phyloP scores from a whole-genome alignment of 2,888 invertebrate genomes.

The Coelogynopora nodosa region DNA sequence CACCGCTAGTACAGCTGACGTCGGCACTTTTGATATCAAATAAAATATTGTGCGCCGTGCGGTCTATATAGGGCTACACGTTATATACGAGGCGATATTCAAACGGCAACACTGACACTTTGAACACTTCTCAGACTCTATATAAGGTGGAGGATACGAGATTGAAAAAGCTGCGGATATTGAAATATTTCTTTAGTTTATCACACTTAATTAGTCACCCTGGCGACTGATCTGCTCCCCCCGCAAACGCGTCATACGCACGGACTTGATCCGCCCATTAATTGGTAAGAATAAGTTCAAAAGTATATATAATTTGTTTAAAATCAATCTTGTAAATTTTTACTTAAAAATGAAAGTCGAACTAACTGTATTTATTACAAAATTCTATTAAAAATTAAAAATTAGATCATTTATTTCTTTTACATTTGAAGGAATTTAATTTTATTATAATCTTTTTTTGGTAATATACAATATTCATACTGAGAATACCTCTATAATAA shows the following conservation, averaged over 20 bases:
- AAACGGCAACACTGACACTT: not conserved
- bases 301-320: too few species aligned
- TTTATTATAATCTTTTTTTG: too few species aligned
- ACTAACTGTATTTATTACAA: too few species aligned
- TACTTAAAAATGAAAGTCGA: too few species aligned
- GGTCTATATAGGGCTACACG: too few species aligned
- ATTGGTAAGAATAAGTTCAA: constrained; percentile 1
- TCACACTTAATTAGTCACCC: not conserved
- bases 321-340: too few species aligned
- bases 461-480: too few species aligned
- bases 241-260: not conserved
- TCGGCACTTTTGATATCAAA: not conserved
- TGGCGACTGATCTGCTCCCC: not conserved
- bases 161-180: not conserved
- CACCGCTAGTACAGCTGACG: not conserved
- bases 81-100: too few species aligned
- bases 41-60: not conserved
- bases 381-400: too few species aligned
- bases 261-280: not conserved
- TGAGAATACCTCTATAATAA: too few species aligned
- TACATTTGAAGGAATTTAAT: too few species aligned
- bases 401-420: too few species aligned
- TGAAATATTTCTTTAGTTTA: not conserved
- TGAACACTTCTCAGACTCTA: not conserved
- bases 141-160: not conserved